These are phyloP conservation scores for Acanthosoma haemorrhoidale DNA, from an alignment of 2,888 invertebrate genomes.

Conservation along the genomic window DNA sequence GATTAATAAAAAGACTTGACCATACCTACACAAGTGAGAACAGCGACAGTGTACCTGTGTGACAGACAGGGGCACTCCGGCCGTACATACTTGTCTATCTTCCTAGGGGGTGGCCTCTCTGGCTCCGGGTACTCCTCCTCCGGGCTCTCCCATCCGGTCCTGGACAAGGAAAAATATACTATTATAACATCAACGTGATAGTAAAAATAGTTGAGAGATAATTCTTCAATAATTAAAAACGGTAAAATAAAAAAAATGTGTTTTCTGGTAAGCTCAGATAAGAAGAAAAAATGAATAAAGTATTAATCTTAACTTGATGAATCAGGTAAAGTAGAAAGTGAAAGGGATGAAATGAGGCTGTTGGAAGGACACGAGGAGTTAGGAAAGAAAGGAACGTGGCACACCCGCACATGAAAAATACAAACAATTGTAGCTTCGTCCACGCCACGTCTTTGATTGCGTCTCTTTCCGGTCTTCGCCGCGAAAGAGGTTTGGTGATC, in stretches of 20 bases:
- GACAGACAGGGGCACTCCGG: conserved; percentile 82
- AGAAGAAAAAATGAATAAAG: too few relatives aligned
- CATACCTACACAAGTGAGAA: conserved; percentile 71
- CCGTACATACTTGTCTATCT: conserved; percentile 79
- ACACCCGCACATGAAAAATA: not conserved
- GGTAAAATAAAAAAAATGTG: too few relatives aligned
- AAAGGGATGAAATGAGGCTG: not conserved
- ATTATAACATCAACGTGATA: not conserved
- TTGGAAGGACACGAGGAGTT: not conserved
- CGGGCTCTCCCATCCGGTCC: conserved; percentile 34
- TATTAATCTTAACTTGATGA: too few relatives aligned
- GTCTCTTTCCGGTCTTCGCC: too few relatives aligned
- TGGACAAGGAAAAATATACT: not conserved
- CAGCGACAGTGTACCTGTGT: conserved; percentile 80
- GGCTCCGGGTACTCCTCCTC: conserved; percentile 60
- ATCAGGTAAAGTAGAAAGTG: not conserved
- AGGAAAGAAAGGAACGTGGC: not conserved
- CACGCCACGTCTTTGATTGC: too few relatives aligned
- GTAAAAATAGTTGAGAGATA: too few relatives aligned
- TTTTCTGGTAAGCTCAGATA: too few relatives aligned
- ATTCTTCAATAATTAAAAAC: too few relatives aligned
- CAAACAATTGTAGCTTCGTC: not conserved
- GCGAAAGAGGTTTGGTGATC: too few relatives aligned
- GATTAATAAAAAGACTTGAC: not conserved
- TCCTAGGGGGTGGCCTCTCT: conserved; percentile 75